Evolutionary conservation across 1,140 invertebrate species (phyloP).

Genomic region (Panagrolaimus sp.): DNA sequence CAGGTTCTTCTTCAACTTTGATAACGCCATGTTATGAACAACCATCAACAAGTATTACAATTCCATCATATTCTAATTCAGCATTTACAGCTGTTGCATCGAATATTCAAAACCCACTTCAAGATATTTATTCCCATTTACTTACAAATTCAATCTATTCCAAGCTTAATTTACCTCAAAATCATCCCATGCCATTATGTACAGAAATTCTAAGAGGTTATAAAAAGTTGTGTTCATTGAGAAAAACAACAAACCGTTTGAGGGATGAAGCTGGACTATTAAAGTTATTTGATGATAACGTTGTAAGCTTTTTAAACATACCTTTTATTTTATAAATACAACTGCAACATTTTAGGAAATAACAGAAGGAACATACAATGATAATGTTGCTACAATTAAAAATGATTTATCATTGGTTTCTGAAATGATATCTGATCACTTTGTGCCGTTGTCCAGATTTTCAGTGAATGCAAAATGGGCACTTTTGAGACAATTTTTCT

Average conservation of each 20-base stretch:
- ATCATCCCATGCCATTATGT: neutral
- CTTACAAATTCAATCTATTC: neutral
- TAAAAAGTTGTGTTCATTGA: neutral
- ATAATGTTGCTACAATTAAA: neutral
- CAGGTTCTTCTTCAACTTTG: too few relatives aligned
- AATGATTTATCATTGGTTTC: conserved; percentile 3
- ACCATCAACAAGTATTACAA: too few relatives aligned
- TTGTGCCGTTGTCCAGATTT: neutral
- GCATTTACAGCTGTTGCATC: too few relatives aligned
- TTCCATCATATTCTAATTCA: too few relatives aligned
- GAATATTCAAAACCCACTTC: too few relatives aligned
- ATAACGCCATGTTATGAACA: too few relatives aligned
- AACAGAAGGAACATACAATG: neutral
- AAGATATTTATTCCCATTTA: neutral
- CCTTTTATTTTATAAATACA: too few relatives aligned
- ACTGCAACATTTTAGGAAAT: conserved; percentile 3
- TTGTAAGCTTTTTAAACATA: too few relatives aligned
- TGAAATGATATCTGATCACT: conserved; percentile 2
- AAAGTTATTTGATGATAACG: neutral
- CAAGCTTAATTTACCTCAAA: conserved; percentile 1
- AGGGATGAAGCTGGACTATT: neutral
- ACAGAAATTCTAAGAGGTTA: conserved; percentile 6
- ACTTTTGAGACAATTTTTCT: neutral
- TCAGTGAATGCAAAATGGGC: neutral
- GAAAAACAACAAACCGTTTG: neutral